Evolutionary conservation across 2,113 vertebrate genomes (phyloP), one percentile per base, ranked within the genome.

Genomic region (Rhinolophus sinicus): DNA sequence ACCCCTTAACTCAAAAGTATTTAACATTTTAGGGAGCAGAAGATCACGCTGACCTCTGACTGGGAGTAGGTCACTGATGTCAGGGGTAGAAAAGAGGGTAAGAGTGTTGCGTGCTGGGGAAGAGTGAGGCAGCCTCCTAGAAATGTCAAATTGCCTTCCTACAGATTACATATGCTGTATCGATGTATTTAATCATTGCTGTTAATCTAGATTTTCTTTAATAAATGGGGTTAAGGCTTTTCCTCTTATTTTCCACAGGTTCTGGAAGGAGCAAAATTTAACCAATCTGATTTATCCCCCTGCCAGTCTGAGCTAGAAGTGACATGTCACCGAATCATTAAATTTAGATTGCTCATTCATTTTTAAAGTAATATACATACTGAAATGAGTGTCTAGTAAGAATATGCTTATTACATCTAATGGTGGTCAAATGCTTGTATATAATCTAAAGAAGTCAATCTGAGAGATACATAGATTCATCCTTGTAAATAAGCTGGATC

Each of bases 21-120:
- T 93, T 88, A 86, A 86, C 47, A 72, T n/a, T 85, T 96, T 67
- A 44, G n/a, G 47, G 92, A 75, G n/a, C 19, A 91, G 47, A 78
- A 94, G 73, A 77, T 8, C 44, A 2, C 4, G 6, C 33, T 75
- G 89, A 58, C 93, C 86, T 91, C 33, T 84, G 78, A 40, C 33
- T 26, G 56, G 22, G 8, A 84, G 13, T 21, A 70, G 87, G 12
- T 65, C 54, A 19, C 38, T 60, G 30, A 26, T 26, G 5, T 75
- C 19, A 24, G 22, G 9, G 24, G 35, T 38, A 10, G 8, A 76
- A 24, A 60, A 47, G 10, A 12, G 28, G 15, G 8, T 22, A 60
- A 47, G 10, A 12, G 19, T 12, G 8, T 22, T 14, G 10, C 6
- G 2, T 2, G 24, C 2, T 28, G 62, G 22, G 6, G 62, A 76